Conservation (phyloP, 2,113 vertebrate genomes). For the Amblyopsis rosae region DNA sequence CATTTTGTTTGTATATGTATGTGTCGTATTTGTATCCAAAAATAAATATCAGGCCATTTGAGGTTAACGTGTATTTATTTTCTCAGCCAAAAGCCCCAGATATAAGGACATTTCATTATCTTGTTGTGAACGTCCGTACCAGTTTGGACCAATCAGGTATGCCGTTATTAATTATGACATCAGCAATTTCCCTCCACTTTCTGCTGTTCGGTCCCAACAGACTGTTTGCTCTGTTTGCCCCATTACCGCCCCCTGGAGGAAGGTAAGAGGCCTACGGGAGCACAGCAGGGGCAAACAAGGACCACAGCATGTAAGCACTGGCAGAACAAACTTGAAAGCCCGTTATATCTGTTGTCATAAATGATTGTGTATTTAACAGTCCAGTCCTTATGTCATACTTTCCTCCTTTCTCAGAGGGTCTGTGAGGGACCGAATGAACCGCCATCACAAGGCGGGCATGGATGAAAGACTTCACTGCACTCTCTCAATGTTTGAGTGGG, state of each 20-base stretch:
- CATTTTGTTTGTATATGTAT: too few relatives aligned
- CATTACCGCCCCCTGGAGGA: slow-evolving; percentile 22
- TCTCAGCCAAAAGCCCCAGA: slow-evolving; percentile 22
- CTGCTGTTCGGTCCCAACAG: slow-evolving; percentile 30
- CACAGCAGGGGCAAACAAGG: slow-evolving; percentile 20
- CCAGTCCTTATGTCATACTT: background rate
- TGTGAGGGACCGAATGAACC: slow-evolving; percentile 28
- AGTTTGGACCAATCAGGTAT: slow-evolving; percentile 37
- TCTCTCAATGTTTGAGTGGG: slow-evolving; percentile 57
- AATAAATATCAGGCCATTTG: background rate
- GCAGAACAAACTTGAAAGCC: slow-evolving; percentile 25
- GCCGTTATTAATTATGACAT: slow-evolving; percentile 38
- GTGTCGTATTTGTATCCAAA: too few relatives aligned
- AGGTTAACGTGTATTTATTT: background rate
- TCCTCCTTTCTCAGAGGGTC: background rate
- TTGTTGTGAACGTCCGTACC: slow-evolving; percentile 34
- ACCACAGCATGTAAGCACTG: slow-evolving; percentile 13
- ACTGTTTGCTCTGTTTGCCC: slow-evolving; percentile 24
- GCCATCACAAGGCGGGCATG: slow-evolving; percentile 37
- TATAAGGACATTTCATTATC: slow-evolving; percentile 46
- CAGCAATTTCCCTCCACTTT: slow-evolving; percentile 46
- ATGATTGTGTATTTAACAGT: slow-evolving; percentile 38
- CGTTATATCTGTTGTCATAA: slow-evolving; percentile 31
- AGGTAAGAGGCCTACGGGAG: slow-evolving; percentile 15
- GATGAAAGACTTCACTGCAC: slow-evolving; percentile 29